Base-by-base conservation (phyloP, 1,140 invertebrate genomes). In the Zophobas morio region DNA sequence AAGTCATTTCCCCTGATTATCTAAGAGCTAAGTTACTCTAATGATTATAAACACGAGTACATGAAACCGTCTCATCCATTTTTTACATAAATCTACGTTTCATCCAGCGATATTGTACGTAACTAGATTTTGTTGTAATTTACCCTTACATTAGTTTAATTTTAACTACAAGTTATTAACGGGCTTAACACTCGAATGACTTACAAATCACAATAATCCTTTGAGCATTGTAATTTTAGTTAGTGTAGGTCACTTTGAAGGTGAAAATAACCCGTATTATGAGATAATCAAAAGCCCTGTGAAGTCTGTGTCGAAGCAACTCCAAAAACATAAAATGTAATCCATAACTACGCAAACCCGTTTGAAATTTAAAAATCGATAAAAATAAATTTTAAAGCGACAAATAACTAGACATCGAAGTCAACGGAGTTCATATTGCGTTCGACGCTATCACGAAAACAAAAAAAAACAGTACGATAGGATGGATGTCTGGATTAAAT, bases 161-260 rank as follows among this genome's bases (percentile, higher is more conserved):
- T 66, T 34, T 66, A 66, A 46, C 60, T 39, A 20, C 60, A 66
- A 66, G 60, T 66, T 42, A 42, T 66, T 66, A 66, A 66, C 60
- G 37, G 60, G 60, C 42, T 66, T 42, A 66, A 66, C 60, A 66
- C 37, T 66, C 37, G 60, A 66, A 42, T 42, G 39, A 66, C 39
- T 66, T 66, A 66, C 60, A 42, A 66, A 66, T 66, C 37, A 66
- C 37, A 66, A 66, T 42, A 66, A 66, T 66, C 37, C 57, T 63
- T 63, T 63, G 57, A 63, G 57, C 33, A 63, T 63, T 63, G 57
- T 63, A 35, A 39, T 40, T 63, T 40, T 8, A 34, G 5, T 35
- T 35, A 36, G 1, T 57, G 54, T 35, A 32, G 37, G 39, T 66
- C 60, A 66, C 60, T 66, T 66, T 66, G 39, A 66, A 40, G 60